These are phyloP conservation scores for Rhyacichthys aspro DNA, from an alignment of 2,797 vertebrate genomes.

Conservation along the genomic window DNA sequence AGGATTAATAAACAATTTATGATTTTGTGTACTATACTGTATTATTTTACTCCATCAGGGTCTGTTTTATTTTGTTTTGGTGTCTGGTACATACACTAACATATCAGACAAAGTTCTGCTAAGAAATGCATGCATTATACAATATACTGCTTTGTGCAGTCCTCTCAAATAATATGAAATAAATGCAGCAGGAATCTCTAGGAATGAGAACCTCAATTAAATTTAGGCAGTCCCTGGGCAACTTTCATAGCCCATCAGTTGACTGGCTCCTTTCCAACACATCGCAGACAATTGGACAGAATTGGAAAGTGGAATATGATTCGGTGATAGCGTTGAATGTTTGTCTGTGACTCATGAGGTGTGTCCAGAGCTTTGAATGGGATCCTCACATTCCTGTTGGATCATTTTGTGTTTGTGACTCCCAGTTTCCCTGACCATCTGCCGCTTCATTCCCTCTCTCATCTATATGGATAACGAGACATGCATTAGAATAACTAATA, in stretches of 20 bases:
- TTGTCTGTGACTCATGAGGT: slow-evolving; percentile 41
- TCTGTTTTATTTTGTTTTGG: no score
- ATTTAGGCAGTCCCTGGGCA: slow-evolving; percentile 37
- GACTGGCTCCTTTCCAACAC: slow-evolving; percentile 39
- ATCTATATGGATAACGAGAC: slow-evolving; percentile 75
- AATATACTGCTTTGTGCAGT: neutral
- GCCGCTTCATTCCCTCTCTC: slow-evolving; percentile 59
- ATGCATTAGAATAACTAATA: slow-evolving; percentile 69
- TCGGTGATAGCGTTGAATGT: slow-evolving; percentile 28
- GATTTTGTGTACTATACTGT: neutral
- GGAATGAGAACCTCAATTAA: slow-evolving; percentile 45
- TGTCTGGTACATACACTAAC: no score
- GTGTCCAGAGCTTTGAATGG: slow-evolving; percentile 33
- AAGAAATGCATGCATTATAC: no score
- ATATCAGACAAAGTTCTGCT: no score
- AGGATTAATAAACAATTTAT: slow-evolving; percentile 69
- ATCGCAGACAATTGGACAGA: slow-evolving; percentile 23
- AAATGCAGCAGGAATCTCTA: slow-evolving; percentile 30
- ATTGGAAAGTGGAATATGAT: slow-evolving; percentile 43
- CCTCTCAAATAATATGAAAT: neutral
- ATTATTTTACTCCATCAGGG: no score
- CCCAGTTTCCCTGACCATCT: slow-evolving; percentile 70
- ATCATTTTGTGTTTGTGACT: slow-evolving; percentile 53
- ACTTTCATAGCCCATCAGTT: slow-evolving; percentile 47
- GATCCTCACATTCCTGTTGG: slow-evolving; percentile 41